phyloP scores from a whole-genome alignment of 2,888 invertebrate genomes.

The Aplocera efformata region DNA sequence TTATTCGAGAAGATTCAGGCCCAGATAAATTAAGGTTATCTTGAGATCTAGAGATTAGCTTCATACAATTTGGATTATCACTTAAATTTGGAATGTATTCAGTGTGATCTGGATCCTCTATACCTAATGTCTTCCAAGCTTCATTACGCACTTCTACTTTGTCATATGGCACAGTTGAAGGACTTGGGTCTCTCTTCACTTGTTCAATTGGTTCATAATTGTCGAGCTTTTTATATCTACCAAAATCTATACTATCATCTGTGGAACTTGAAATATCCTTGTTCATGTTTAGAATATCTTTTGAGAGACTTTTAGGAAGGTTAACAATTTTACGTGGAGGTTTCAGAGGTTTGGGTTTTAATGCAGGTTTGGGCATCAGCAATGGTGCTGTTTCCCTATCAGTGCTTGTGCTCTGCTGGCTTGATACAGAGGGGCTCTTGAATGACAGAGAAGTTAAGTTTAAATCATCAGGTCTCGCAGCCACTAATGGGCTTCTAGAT shows the following conservation, averaged over 20 bases:
- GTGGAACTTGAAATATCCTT: slow-evolving; percentile 61
- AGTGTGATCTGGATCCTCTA: slow-evolving; percentile 86
- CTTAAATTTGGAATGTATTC: slow-evolving; percentile 79
- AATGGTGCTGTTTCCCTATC: slow-evolving; percentile 69
- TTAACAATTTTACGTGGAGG: slow-evolving; percentile 82
- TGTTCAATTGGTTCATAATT: slow-evolving; percentile 75
- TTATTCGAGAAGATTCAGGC: slow-evolving; percentile 77
- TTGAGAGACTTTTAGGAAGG: slow-evolving; percentile 56
- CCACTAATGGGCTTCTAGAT: slow-evolving; percentile 89
- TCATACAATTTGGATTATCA: slow-evolving; percentile 70
- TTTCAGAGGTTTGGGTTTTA: slow-evolving; percentile 82
- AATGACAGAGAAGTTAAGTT: slow-evolving; percentile 71
- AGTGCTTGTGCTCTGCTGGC: slow-evolving; percentile 58
- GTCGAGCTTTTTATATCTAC: slow-evolving; percentile 76
- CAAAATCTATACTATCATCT: slow-evolving; percentile 71
- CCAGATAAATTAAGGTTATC: slow-evolving; percentile 68
- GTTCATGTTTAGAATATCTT: slow-evolving; percentile 48
- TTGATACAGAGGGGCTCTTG: slow-evolving; percentile 65
- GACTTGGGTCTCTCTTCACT: slow-evolving; percentile 70
- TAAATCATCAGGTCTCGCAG: slow-evolving; percentile 73
- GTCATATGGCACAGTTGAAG: slow-evolving; percentile 83
- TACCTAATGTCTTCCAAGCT: slow-evolving; percentile 90
- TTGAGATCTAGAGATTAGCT: slow-evolving; percentile 75
- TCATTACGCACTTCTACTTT: slow-evolving; percentile 87
- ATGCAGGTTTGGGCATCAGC: slow-evolving; percentile 77